Conservation (phyloP, 2,888 invertebrate genomes). For the Folsomia manolachei region DNA sequence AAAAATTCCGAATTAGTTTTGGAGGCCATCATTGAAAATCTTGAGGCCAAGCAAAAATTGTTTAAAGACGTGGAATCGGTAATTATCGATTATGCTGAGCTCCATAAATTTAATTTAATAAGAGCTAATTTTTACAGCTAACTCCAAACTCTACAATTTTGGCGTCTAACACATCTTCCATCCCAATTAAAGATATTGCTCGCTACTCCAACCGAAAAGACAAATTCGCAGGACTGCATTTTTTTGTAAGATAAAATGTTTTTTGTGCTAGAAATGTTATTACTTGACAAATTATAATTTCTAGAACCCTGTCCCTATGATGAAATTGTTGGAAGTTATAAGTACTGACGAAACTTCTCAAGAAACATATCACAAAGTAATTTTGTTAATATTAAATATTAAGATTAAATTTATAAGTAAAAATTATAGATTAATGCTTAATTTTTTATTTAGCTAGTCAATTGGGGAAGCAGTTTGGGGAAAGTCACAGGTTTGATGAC, state of each 20-base stretch:
- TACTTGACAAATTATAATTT: too few relatives aligned
- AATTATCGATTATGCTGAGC: too few relatives aligned
- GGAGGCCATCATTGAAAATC: conserved; percentile 82
- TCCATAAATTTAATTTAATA: neutral
- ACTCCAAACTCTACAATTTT: conserved; percentile 55
- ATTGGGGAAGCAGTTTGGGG: conserved; percentile 59
- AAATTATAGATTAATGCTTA: too few relatives aligned
- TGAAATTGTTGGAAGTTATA: conserved; percentile 62
- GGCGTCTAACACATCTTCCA: conserved; percentile 61
- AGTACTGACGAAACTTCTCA: conserved; percentile 58
- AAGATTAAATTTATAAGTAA: too few relatives aligned
- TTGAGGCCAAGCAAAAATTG: conserved; percentile 71
- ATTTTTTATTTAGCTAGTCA: too few relatives aligned
- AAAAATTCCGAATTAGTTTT: conserved; percentile 72
- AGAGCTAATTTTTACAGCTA: conserved; percentile 54
- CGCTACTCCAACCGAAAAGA: conserved; percentile 55
- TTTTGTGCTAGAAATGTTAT: too few relatives aligned
- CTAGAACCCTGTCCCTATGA: conserved; percentile 62
- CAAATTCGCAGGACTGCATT: conserved; percentile 61
- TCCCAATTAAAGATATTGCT: conserved; percentile 59
- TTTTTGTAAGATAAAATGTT: too few relatives aligned
- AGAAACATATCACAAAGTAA: conserved; percentile 55
- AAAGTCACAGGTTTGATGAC: conserved; percentile 55
- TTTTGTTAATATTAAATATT: too few relatives aligned
- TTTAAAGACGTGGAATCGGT: conserved; percentile 70